These are phyloP conservation scores for Caradrina clavipalpis DNA, from an alignment of 2,888 invertebrate genomes.

Conservation along the genomic window DNA sequence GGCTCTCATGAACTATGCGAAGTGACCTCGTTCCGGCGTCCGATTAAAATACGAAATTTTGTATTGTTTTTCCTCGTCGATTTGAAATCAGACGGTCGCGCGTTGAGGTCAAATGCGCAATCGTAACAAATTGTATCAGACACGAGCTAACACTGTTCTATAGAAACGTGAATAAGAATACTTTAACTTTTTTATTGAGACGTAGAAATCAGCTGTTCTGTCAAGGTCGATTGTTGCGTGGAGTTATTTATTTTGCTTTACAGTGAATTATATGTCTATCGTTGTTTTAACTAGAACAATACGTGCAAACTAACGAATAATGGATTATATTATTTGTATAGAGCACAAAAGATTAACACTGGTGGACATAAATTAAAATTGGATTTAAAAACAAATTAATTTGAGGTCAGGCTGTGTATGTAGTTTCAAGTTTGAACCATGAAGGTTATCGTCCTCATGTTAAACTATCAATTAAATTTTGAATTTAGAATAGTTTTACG, in stretches of 20 bases:
- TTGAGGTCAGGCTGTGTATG: slow-evolving; percentile 43
- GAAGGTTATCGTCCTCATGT: slow-evolving; percentile 39
- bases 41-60: slow-evolving; percentile 73
- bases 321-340: slow-evolving; percentile 32
- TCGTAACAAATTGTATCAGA: slow-evolving; percentile 70
- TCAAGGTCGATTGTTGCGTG: slow-evolving; percentile 70
- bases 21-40: slow-evolving; percentile 69
- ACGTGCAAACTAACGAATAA: slow-evolving; percentile 61
- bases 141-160: slow-evolving; percentile 50
- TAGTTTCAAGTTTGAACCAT: slow-evolving; percentile 26
- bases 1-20: slow-evolving; percentile 59
- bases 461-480: background rate
- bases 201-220: slow-evolving; percentile 79
- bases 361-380: slow-evolving; percentile 35
- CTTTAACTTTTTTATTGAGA: slow-evolving; percentile 65
- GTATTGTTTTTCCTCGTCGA: slow-evolving; percentile 78
- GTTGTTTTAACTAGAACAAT: slow-evolving; percentile 63
- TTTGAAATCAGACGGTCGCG: slow-evolving; percentile 74
- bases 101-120: slow-evolving; percentile 76
- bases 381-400: slow-evolving; percentile 57
- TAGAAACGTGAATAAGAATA: slow-evolving; percentile 56
- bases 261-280: slow-evolving; percentile 59
- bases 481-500: background rate
- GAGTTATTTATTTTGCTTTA: slow-evolving; percentile 66
- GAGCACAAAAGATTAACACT: slow-evolving; percentile 49